Conservation (phyloP, 2,888 invertebrate species). For the Congeria kusceri region DNA sequence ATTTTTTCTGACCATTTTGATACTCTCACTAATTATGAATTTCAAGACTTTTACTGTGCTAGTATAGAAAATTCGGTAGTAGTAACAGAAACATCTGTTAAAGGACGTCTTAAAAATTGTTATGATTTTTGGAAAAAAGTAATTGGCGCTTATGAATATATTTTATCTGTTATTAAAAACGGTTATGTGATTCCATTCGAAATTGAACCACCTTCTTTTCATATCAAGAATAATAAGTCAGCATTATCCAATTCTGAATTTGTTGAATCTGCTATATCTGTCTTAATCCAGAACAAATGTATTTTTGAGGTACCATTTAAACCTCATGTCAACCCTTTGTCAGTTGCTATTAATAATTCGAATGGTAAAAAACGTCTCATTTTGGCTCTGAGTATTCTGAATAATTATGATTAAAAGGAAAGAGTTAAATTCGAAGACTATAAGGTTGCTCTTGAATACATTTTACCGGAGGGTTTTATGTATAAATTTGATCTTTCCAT, state of each 20-base stretch:
- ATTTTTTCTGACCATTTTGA: too few relatives aligned
- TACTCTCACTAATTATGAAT: background rate
- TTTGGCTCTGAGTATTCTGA: background rate
- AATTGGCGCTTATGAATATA: background rate
- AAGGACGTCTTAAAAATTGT: background rate
- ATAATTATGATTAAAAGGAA: background rate
- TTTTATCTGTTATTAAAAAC: background rate
- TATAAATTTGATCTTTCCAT: slow-evolving; percentile 1
- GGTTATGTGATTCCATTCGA: background rate
- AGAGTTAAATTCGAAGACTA: slow-evolving; percentile 2
- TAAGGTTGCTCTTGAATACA: background rate
- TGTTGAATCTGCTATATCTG: background rate
- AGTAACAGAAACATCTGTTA: background rate
- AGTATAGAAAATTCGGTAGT: background rate
- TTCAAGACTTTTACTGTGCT: background rate
- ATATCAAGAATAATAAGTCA: background rate
- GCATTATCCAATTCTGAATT: background rate
- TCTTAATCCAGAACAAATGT: background rate
- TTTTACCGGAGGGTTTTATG: background rate
- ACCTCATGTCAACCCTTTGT: background rate
- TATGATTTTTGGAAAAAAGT: background rate
- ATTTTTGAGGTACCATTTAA: background rate
- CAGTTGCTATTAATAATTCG: slow-evolving; percentile 2
- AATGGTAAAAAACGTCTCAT: background rate
- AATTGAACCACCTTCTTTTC: background rate